Conservation (phyloP, 1,140 invertebrate genomes). For the Meloidogyne chitwoodi region DNA sequence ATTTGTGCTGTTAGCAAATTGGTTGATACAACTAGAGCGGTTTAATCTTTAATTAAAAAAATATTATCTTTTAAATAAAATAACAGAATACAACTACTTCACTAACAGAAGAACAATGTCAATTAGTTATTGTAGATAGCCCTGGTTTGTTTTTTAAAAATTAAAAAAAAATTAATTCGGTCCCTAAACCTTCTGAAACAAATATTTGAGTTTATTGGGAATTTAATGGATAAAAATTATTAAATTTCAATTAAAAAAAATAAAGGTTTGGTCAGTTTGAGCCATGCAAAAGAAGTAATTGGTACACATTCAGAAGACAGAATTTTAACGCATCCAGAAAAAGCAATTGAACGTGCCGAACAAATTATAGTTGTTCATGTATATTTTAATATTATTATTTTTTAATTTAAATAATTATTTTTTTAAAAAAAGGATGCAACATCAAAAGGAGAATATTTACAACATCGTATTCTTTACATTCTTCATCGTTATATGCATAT, state of each 20-base stretch:
- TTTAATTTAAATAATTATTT: conserved; percentile 35
- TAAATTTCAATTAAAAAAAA: not conserved
- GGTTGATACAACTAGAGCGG: conserved; percentile 55
- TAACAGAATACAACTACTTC: conserved; percentile 45
- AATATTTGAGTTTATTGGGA: no score
- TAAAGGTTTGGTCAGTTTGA: conserved; percentile 39
- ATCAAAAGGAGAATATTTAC: conserved; percentile 50
- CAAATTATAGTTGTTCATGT: conserved; percentile 53
- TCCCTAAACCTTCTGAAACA: no score
- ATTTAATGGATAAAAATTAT: not conserved
- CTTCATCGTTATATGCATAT: conserved; percentile 53
- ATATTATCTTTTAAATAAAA: not conserved
- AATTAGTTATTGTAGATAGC: conserved; percentile 55
- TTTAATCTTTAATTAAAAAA: conserved; percentile 4
- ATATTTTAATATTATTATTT: no score
- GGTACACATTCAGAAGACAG: conserved; percentile 39
- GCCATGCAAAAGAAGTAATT: conserved; percentile 49
- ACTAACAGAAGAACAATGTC: conserved; percentile 46
- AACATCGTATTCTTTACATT: conserved; percentile 55
- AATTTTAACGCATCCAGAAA: conserved; percentile 54
- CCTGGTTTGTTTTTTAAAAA: conserved; percentile 32
- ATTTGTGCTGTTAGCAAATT: conserved; percentile 57
- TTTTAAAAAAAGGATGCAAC: conserved; percentile 24
- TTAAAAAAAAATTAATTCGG: not conserved
- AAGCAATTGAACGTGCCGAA: conserved; percentile 48